Base-by-base conservation (phyloP, 2,888 invertebrate species). In the Clitarchus hookeri region DNA sequence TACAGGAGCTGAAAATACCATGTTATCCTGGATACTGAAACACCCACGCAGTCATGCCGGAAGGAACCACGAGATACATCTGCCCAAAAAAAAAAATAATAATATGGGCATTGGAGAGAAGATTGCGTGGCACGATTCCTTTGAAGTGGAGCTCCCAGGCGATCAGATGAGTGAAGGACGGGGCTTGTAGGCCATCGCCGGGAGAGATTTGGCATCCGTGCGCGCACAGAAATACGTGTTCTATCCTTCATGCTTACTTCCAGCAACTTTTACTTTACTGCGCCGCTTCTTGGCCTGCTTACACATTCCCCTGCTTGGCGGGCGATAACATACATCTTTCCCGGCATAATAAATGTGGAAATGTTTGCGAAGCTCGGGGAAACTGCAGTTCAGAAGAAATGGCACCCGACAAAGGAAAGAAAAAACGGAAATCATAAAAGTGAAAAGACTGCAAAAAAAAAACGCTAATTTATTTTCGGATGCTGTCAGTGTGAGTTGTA, bases 371-470 rank as follows among this genome's bases (percentile, higher is more conserved):
- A n/a, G 65, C 65, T 19, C 13, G 23, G 23, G 16, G 23, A 65
- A 65, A 65, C 65, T 65, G 65, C 65, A 65, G 65, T 65, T 65
- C 23, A n/a, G 65, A 65, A 65, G 65, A 65, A 65, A 65, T 23
- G 65, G 65, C 65, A 9, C 65, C 65, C 65, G n/a, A 65, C 65
- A 65, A 65, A 65, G 65, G 65, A 65, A 65, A 65, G 65, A n/a
- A 65, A 65, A 16, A 65, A 53, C 4, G 12, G 65, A 23, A 65
- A 65, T 65, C 65, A 65, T 65, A 65, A 65, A 65, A 23, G 23
- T 2, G 23, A n/a, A 65, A 53, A n/a, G 65, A 0, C 65, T 65
- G 65, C 8, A n/a, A 3, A n/a, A 65, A 65, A 23, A 65, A 65
- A 65, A n/a, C n/a, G 65, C 65, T 65, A 65, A 65, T 65, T 65